Conservation (phyloP, 1,140 invertebrate species). For the Araneus ventricosus region DNA sequence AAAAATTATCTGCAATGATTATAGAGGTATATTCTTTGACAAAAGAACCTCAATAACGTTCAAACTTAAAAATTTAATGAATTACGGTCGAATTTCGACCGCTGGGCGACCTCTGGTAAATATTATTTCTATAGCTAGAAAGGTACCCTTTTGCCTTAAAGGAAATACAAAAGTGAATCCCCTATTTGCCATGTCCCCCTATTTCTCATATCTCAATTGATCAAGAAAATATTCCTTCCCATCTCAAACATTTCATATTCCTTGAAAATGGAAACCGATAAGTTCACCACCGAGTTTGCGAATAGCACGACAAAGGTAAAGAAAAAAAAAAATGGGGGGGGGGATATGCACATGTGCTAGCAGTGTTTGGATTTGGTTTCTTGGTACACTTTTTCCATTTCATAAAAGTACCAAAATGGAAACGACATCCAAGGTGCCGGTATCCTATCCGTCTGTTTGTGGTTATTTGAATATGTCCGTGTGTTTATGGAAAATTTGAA, state of each 20-base stretch:
- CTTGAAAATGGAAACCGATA: not conserved
- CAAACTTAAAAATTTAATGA: too few relatives aligned
- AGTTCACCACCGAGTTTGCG: not conserved
- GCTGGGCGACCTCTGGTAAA: too few relatives aligned
- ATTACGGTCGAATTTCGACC: too few relatives aligned
- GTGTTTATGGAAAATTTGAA: conserved; percentile 6
- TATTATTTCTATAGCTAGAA: too few relatives aligned
- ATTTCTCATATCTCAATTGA: not conserved
- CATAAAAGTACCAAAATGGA: not conserved
- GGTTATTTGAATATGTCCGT: not conserved
- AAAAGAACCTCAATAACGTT: too few relatives aligned
- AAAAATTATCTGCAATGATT: too few relatives aligned
- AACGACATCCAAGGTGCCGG: not conserved
- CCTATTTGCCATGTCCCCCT: not conserved
- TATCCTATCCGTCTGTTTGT: not conserved
- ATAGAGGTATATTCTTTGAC: too few relatives aligned
- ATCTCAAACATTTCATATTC: not conserved
- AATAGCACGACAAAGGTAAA: not conserved
- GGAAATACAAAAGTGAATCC: not conserved
- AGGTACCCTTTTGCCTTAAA: not conserved
- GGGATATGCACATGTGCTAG: not conserved
- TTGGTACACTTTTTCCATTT: not conserved
- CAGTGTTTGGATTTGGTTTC: not conserved
- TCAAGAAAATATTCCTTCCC: not conserved
- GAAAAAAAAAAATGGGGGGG: too few relatives aligned